Evolutionary conservation across 64 coral and sea anemone genomes (phyloP).

Genomic region (Exaiptasia diaphana): DNA sequence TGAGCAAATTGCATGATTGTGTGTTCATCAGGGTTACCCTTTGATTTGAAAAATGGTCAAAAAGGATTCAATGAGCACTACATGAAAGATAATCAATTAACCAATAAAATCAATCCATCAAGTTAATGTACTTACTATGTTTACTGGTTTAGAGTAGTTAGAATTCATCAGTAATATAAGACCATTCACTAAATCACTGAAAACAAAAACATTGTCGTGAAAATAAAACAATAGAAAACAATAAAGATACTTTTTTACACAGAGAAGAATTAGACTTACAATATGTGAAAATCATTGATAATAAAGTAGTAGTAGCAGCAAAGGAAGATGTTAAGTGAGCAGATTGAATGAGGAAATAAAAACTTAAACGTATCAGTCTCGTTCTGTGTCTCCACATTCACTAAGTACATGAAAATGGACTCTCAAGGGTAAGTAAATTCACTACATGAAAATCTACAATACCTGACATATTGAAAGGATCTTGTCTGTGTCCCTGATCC

Average conservation of each 20-base stretch:
- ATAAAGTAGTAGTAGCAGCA: no score
- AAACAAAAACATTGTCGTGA: neutral
- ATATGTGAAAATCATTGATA: no score
- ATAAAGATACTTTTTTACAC: neutral
- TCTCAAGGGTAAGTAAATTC: neutral
- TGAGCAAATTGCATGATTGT: conserved; percentile 85
- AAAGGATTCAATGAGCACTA: neutral
- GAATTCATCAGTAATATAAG: conserved; percentile 80
- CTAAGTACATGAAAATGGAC: neutral
- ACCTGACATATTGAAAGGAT: conserved; percentile 97
- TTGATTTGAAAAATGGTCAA: neutral
- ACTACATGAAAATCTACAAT: neutral
- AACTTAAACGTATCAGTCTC: no score
- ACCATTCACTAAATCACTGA: conserved; percentile 85
- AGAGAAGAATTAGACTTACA: no score
- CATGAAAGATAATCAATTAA: neutral
- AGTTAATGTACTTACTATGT: conserved; percentile 93
- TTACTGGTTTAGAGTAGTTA: conserved; percentile 78
- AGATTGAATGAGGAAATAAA: no score
- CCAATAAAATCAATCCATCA: no score
- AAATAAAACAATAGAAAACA: neutral
- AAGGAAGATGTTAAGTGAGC: no score
- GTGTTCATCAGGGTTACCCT: conserved; percentile 87
- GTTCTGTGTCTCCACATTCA: no score
- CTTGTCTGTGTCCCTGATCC: conserved; percentile 85